Base-by-base conservation (phyloP, 1,140 invertebrate genomes). In the Euwallacea similis region DNA sequence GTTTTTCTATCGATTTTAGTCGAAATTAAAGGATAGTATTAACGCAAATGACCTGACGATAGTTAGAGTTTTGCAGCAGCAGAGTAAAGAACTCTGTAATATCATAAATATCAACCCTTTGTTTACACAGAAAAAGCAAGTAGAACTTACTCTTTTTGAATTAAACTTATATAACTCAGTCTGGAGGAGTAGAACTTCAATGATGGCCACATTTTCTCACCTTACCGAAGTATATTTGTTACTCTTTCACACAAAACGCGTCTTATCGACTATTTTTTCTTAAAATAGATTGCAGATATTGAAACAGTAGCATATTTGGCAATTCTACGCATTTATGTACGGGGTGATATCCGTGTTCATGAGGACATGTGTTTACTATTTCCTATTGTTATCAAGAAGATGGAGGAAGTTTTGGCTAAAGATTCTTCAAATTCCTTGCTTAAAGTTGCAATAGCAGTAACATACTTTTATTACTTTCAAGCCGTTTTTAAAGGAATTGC, bases 171-270 rank as follows among this genome's bases (percentile, higher is more conserved):
- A 70, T 46, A 62, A 54, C 44, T 8, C 46, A 0, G 15, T 43
- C 4, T 70, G 68, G 68, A 70, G n/a, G 41, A 70, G 59, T 70
- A 71, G 60, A 42, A 44, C 8, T 7, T 15, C 69, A 8, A 15
- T 71, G 42, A n/a, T 65, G 55, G 55, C 62, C 6, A 33, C 50
- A n/a, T 65, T 71, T 64, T 8, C 10, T 7, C 69, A 71, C 13
- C 50, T 71, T 42, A 46, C 16, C 41, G 9, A 65, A 55, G 63
- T 66, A 65, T 9, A 9, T 33, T 33, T 33, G 21, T 33, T 33
- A 33, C 21, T 33, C 21, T 33, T 33, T 33, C 4, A 33, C 21
- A 33, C 21, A 33, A 33, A 33, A 58, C 13, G 10, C 11, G 13
- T 53, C 11, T 65, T 54, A n/a, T 47, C 13, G 42, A 9, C 33